Conservation (phyloP, 1,140 invertebrate genomes). For the Bombus turneri region DNA sequence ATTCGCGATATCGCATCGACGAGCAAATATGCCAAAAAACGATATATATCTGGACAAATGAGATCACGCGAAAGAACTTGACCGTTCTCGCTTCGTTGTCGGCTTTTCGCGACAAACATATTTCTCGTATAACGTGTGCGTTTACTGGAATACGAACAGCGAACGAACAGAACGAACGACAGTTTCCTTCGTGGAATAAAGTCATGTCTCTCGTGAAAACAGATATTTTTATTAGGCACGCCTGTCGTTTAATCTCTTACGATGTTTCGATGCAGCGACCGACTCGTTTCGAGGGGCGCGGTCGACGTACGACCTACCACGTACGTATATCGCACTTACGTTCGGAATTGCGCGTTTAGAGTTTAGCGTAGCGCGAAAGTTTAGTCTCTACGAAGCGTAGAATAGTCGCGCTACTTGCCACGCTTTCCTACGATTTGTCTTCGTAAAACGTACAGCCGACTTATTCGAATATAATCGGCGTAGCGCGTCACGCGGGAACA, state of each 20-base stretch:
- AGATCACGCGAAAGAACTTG: slow-evolving; percentile 41
- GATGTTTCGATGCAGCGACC: neutral
- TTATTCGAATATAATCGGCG: neutral
- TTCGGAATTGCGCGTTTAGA: too few species aligned
- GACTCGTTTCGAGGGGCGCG: neutral
- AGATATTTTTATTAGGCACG: slow-evolving; percentile 12
- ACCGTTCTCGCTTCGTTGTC: slow-evolving; percentile 36
- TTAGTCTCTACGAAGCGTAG: too few species aligned
- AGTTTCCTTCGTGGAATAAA: slow-evolving; percentile 23
- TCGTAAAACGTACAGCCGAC: too few species aligned
- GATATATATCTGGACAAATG: slow-evolving; percentile 56
- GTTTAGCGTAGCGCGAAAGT: too few species aligned
- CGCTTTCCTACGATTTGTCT: too few species aligned
- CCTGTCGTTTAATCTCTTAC: slow-evolving; percentile 8
- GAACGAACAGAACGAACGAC: slow-evolving; percentile 37
- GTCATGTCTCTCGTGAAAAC: slow-evolving; percentile 10
- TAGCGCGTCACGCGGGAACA: rapidly evolving
- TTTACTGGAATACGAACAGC: neutral
- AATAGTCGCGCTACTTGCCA: too few species aligned
- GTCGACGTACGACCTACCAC: neutral
- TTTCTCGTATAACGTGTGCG: slow-evolving; percentile 13
- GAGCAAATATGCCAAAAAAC: slow-evolving; percentile 55
- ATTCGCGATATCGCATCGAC: slow-evolving; percentile 53
- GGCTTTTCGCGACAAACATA: slow-evolving; percentile 30
- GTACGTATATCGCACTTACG: too few species aligned